phyloP scores from a whole-genome alignment of 1,140 invertebrate species.

The Myzus persicae region DNA sequence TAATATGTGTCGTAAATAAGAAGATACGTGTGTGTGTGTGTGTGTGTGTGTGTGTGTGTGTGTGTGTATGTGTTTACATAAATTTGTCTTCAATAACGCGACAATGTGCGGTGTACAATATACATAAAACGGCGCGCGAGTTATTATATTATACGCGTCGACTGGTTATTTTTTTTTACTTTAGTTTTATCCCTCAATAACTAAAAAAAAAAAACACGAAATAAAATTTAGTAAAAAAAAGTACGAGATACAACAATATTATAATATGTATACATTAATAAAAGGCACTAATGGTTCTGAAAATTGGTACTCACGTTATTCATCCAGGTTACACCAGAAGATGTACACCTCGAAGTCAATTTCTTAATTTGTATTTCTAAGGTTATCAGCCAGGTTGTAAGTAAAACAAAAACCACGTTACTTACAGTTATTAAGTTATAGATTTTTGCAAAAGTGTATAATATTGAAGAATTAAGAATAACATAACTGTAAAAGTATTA shows the following conservation, averaged over 20 bases:
- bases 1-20: background rate
- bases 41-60: background rate
- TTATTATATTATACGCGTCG: background rate
- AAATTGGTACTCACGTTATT: too few relatives aligned
- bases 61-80: background rate
- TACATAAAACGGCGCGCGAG: background rate
- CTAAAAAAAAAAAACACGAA: background rate
- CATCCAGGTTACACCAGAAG: too few relatives aligned
- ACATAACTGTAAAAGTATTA: too few relatives aligned
- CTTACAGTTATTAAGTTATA: too few relatives aligned
- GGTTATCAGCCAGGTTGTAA: too few relatives aligned
- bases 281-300: too few relatives aligned
- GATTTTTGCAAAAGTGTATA: too few relatives aligned
- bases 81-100: conserved; percentile 4
- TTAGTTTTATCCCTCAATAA: background rate
- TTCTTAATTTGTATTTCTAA: too few relatives aligned
- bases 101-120: background rate
- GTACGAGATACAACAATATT: background rate
- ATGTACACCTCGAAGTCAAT: too few relatives aligned
- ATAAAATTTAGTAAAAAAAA: background rate
- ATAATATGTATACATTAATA: background rate
- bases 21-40: background rate
- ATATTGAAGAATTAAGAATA: too few relatives aligned
- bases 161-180: background rate
- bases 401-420: too few relatives aligned